Evolutionary conservation across 2,888 invertebrate genomes (phyloP), one percentile per base, ranked within the genome.

Genomic region (Drosophila nr. perissopoda): DNA sequence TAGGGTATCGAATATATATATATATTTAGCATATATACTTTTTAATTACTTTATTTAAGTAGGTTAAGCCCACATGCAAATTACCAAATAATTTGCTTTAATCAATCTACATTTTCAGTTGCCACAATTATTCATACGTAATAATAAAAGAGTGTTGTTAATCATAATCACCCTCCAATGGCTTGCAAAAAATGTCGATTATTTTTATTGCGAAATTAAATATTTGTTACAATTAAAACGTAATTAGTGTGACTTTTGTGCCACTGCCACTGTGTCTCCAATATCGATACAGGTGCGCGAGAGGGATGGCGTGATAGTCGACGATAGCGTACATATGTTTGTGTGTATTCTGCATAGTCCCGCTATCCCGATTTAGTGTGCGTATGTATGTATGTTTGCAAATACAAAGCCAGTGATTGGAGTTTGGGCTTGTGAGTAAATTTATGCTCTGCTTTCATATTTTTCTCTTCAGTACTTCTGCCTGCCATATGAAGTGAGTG

Each of bases 61-160:
- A 46, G 21, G 7, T 25, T 25, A 25, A 46, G 46, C 46, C 11
- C 21, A 5, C 21, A 33, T 10, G 70, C n/a, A 49, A 53, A 59
- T 60, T 36, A 4, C 49, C 2, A 42, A 51, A 62, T 42, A 54
- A 38, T 38, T 38, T 36, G 36, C 27, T n/a, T 18, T 13, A 38
- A 54, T 27, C 54, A 27, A 27, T 54, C 36, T 38, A 36, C 36
- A 61, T 36, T 27, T 31, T 13, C 25, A 49, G n/a, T 25, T 27
- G 18, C 13, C 38, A 34, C 13, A 51, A 34, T 42, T 34, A 5
- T 18, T 27, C 11, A 53, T 13, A 10, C 21, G 49, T 25, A 2
- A 31, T 27, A 13, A 33, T 16, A 31, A 42, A 31, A 36, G n/a
- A 48, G 29, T 38, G 68, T 54, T 54, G n/a, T 34, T 34, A 33